Percentiles rank a stretch among this genome's conserved stretches.
Conservation (phyloP, 2,888 invertebrate genomes). For the Caenorhabditis becei region DNA sequence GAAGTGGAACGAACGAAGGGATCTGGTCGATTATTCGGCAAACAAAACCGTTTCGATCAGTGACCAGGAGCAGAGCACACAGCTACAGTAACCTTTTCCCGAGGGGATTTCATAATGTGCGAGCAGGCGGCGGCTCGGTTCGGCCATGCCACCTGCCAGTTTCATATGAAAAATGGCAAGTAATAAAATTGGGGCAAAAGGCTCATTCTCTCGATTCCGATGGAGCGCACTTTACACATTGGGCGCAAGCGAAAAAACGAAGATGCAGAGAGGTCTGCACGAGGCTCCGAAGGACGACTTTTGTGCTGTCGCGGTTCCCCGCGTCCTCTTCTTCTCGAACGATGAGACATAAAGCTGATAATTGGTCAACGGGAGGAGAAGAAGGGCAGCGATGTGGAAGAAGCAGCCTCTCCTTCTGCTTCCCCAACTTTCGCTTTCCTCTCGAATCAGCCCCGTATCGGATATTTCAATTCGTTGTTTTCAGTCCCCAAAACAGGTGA, state of each 20-base stretch:
- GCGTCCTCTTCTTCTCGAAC: conserved; percentile 19
- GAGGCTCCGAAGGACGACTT: conserved; percentile 28
- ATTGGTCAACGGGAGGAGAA: conserved; percentile 29
- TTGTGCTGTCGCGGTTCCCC: conserved; percentile 25
- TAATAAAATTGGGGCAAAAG: conserved; percentile 37
- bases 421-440: conserved; percentile 17
- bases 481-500: conserved; percentile 18
- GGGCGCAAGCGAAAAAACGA: conserved; percentile 16
- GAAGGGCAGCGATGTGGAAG: conserved; percentile 10
- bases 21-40: neutral
- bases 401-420: conserved; percentile 9
- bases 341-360: conserved; percentile 29
- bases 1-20: neutral
- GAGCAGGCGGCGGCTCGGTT: neutral
- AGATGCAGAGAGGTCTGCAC: neutral
- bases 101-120: neutral
- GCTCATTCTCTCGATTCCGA: conserved; percentile 29
- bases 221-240: conserved; percentile 53
- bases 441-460: conserved; percentile 5
- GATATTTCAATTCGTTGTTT: conserved; percentile 13
- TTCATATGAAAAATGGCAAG: conserved; percentile 55
- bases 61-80: conserved; percentile 13
- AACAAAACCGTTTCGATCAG: conserved; percentile 1
- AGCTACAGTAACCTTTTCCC: conserved; percentile 21
- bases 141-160: conserved; percentile 27